Percentiles rank a stretch among this genome's conserved stretches.
Evolutionary conservation across 2,113 vertebrate species (phyloP).

Genomic region (Sylvilagus bachmani): DNA sequence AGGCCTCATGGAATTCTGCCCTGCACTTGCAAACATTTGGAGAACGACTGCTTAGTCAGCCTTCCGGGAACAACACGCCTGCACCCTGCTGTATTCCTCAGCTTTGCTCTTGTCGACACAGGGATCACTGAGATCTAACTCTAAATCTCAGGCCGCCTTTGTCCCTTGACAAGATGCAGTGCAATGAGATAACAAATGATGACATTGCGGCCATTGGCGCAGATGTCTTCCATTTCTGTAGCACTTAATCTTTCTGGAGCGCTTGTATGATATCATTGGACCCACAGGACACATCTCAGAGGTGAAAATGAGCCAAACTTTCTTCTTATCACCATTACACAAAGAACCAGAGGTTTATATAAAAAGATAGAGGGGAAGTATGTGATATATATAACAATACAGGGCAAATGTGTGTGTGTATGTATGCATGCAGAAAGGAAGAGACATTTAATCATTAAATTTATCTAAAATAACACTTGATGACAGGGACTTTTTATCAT

Average conservation of each 20-base stretch:
- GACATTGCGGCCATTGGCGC: background rate
- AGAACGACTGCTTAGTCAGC: constrained; percentile 73
- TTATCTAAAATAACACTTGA: background rate
- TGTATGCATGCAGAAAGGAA: background rate
- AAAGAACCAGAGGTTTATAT: background rate
- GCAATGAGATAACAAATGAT: background rate
- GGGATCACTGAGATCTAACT: background rate
- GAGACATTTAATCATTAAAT: constrained; percentile 51
- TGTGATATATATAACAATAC: background rate
- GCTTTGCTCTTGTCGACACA: constrained; percentile 30
- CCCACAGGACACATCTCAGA: background rate
- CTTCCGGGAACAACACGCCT: background rate
- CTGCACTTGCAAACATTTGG: constrained; percentile 53
- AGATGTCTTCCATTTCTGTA: background rate
- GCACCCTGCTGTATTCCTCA: background rate
- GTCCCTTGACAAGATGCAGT: constrained; percentile 11
- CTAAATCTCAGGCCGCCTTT: background rate
- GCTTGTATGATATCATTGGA: background rate
- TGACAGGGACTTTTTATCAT: constrained; percentile 40
- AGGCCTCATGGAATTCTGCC: constrained; percentile 64
- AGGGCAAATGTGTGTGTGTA: background rate
- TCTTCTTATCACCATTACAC: background rate
- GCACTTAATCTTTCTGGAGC: background rate
- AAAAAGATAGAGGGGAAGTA: background rate
- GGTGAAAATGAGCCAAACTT: background rate